A percentile compares a stretch with the other conserved stretches of the same genome.
Evolutionary conservation across 2,888 invertebrate genomes (phyloP).

Genomic region (Hyposoter dolosus): DNA sequence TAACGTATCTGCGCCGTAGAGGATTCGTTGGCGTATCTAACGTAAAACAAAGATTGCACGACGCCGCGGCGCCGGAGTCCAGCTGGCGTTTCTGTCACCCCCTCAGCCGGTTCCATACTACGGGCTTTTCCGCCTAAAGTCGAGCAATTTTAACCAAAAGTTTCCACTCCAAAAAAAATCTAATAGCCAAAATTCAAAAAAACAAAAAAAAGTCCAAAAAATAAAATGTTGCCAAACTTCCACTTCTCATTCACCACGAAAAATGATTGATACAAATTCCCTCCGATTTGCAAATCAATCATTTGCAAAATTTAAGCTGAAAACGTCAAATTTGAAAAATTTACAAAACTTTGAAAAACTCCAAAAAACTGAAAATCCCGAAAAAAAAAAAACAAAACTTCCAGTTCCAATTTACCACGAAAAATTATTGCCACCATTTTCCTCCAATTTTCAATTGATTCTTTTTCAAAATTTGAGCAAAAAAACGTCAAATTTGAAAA

Average conservation of each 20-base stretch:
- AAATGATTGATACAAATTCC: too few species aligned
- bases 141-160: not conserved
- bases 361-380: too few species aligned
- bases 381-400: not conserved
- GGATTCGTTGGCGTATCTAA: slow-evolving; percentile 45
- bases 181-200: not conserved
- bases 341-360: too few species aligned
- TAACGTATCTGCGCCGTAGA: slow-evolving; percentile 59
- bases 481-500: not conserved
- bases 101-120: slow-evolving; percentile 49
- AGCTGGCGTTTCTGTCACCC: slow-evolving; percentile 78
- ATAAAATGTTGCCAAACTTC: not conserved
- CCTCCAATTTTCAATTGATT: too few species aligned
- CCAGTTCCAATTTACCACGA: not conserved
- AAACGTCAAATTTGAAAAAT: too few species aligned
- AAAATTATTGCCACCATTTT: not conserved
- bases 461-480: too few species aligned
- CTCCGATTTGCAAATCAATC: too few species aligned
- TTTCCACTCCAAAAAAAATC: not conserved
- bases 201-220: not conserved
- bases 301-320: too few species aligned
- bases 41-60: slow-evolving; percentile 76
- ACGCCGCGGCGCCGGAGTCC: slow-evolving; percentile 80
- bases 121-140: slow-evolving; percentile 18
- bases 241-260: too few species aligned